These are phyloP conservation scores for Heteronetta atricapilla DNA, from an alignment of 2,113 vertebrate genomes.

Conservation along the genomic window DNA sequence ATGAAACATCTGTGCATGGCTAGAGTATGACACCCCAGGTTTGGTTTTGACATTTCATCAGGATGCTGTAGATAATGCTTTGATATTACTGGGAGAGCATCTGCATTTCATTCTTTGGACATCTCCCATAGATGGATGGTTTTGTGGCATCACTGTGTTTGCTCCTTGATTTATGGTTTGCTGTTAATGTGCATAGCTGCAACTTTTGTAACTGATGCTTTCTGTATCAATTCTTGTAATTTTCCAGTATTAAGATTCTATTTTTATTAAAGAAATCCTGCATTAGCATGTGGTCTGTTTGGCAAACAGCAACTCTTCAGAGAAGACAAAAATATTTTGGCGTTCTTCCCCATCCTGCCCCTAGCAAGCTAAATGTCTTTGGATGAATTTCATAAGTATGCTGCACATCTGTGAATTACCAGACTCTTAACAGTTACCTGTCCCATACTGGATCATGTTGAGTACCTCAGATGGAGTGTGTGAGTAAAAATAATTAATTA, in stretches of 20 bases:
- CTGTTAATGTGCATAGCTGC: neutral
- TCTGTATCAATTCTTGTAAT: neutral
- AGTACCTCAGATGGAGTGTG: neutral
- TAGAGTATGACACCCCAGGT: accelerated
- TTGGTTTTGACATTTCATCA: neutral
- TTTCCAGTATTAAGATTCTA: neutral
- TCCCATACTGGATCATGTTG: neutral
- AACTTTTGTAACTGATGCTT: neutral
- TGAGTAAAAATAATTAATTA: constrained; percentile 8
- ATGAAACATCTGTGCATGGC: neutral
- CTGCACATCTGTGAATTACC: constrained; percentile 20
- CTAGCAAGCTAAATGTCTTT: neutral
- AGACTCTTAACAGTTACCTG: constrained; percentile 14
- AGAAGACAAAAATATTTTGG: neutral
- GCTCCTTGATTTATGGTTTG: neutral
- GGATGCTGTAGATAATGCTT: neutral
- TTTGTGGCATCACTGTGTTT: neutral
- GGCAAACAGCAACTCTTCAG: neutral
- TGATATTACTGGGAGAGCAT: neutral
- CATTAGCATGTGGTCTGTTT: neutral
- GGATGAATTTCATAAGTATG: constrained; percentile 40
- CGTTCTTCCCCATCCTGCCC: neutral
- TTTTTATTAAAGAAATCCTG: neutral
- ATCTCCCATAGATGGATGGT: neutral
- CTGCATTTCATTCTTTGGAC: neutral